Conservation (phyloP, 2,797 vertebrate genomes). For the Catostomus latipinnis region DNA sequence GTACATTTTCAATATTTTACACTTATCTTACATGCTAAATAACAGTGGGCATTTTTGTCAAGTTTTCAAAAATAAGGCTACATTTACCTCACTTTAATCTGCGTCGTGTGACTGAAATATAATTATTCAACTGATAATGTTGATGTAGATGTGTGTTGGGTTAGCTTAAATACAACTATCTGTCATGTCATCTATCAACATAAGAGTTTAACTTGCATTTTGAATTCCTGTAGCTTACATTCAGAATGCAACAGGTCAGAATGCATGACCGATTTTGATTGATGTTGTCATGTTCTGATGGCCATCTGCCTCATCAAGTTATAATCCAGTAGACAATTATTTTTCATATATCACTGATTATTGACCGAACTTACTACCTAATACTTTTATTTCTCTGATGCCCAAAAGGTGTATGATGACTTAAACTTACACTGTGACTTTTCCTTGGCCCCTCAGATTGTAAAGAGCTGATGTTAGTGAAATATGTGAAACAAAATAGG, state of each 20-base stretch:
- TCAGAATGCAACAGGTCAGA: neutral
- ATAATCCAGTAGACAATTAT: neutral
- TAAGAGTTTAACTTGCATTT: neutral
- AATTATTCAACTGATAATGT: neutral
- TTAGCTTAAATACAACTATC: neutral
- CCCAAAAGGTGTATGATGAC: no score
- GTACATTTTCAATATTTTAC: neutral
- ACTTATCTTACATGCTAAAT: neutral
- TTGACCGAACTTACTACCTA: no score
- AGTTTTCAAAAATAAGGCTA: neutral
- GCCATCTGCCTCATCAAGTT: neutral
- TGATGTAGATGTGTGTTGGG: neutral
- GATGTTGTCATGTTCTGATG: neutral
- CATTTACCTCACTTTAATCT: neutral
- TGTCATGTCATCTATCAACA: neutral
- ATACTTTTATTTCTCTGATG: no score
- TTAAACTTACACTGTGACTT: no score
- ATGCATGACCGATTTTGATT: neutral
- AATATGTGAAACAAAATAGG: neutral
- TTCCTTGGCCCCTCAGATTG: no score
- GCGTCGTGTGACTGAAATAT: neutral
- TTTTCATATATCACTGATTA: neutral
- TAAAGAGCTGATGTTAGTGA: neutral
- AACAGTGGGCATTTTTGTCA: neutral
- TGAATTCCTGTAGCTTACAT: no score